Evolutionary conservation across 2,888 invertebrate genomes (phyloP), one percentile per base, ranked within the genome.

Genomic region (Agrochola lychnidis): DNA sequence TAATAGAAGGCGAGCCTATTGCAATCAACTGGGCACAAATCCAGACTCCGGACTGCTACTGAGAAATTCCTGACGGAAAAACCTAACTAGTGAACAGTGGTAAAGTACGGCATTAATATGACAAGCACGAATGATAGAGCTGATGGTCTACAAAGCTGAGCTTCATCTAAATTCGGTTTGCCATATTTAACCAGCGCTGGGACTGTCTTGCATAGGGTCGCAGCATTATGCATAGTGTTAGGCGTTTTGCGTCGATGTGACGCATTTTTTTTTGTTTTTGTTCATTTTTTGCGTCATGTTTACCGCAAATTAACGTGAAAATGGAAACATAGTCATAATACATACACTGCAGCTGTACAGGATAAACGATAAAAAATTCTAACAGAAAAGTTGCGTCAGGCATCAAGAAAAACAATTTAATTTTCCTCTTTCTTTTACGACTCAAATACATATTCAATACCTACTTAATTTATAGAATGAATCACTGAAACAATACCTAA

Each of bases 401-500:
- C 22, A 51, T 57, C 1, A 14, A 19, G n/a, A 69, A 48, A 66
- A 56, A 40, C 19, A 14, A 30, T 63, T 6, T 19, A 19, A 66
- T 70, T 77, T 57, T 51, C 67, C 76, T 76, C 42, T 56, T 56
- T 61, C 22, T 68, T 62, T 40, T 51, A 62, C 56, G 74, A 14
- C 19, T 40, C 25, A 68, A 70, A 53, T 36, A 22, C 1, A 53
- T 12, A 40, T 61, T 59, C 4, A 14, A 19, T 68, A 22, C 19
- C 9, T 22, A 25, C 12, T 25, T 30, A 2, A 12, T 16, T 59
- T 16, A 57, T 22, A 56, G 2, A 40, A 77, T 64, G 4, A 57
- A 36, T 64, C 25, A 78, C 57, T n/a, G 4, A 9, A 56, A 22
- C 48, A 30, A 12, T 30, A 30, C 14, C 5, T 45, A 45, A 12